Percentiles rank a stretch among this genome's conserved stretches.
These are phyloP conservation scores for Eulemur rufifrons DNA, from an alignment of 2,113 vertebrate genomes.

Conservation along the genomic window DNA sequence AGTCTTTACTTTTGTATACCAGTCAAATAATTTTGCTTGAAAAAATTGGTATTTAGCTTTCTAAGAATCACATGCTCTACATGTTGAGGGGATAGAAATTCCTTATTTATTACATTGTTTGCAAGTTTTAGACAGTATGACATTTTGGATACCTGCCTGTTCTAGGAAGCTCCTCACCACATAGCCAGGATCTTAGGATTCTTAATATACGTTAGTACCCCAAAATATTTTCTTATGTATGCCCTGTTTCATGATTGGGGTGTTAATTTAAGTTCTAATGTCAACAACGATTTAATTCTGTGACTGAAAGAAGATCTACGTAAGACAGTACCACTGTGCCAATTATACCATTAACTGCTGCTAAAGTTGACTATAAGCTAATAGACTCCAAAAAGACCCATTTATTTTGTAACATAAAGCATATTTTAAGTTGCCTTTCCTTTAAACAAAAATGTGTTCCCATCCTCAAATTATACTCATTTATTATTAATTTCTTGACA, in stretches of 20 bases:
- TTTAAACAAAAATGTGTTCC: constrained; percentile 19
- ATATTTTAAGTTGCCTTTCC: background rate
- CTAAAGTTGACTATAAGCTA: background rate
- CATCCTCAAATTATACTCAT: constrained; percentile 13
- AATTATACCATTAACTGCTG: background rate
- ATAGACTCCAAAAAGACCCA: background rate
- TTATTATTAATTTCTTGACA: constrained; percentile 14
- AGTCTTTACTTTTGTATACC: background rate
- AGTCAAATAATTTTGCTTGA: constrained; percentile 18
- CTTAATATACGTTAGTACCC: background rate
- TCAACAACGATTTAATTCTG: background rate
- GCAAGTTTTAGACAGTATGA: background rate
- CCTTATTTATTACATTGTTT: background rate
- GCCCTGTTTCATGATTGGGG: background rate
- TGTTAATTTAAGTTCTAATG: background rate
- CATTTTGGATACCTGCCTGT: background rate
- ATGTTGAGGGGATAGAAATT: background rate
- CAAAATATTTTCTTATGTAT: background rate
- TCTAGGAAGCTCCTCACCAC: background rate
- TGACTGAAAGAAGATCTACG: background rate
- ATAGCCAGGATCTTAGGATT: background rate
- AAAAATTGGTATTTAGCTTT: background rate
- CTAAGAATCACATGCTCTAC: background rate
- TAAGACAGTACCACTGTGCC: background rate
- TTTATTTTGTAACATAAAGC: background rate